Evolutionary conservation across 2,113 vertebrate genomes (phyloP), one percentile per base, ranked within the genome.

Genomic region (Ophthalmotilapia sp.): DNA sequence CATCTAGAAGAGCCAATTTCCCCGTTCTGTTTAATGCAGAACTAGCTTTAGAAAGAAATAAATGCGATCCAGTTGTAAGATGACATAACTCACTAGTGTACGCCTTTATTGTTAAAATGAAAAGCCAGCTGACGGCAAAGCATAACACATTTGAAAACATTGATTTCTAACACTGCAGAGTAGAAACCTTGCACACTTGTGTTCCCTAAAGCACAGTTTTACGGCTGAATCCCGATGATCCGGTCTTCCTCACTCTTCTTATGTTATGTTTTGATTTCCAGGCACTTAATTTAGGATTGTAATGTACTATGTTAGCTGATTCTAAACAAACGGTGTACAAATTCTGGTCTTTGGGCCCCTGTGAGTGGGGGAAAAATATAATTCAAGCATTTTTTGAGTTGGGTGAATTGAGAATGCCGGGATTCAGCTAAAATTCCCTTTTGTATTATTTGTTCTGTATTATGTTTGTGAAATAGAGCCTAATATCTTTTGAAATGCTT

Each of bases 161-260:
- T 49, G 15, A 49, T 77, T 77, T 51, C 2, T n/a, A 77, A 77
- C 17, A 77, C 26, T 77, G 42, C 15, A 6, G 7, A 60, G 10
- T 11, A 49, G 13, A 82, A 85, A 54, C 83, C 81, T 89, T 80
- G 70, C 11, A 45, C 19, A 17, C 36, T 45, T 68, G 42, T 86
- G 21, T 60, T 53, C 29, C 9, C 62, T 81, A 33, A 56, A 55
- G 13, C 68, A 79, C 31, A 17, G 21, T 81, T 84, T 82, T 53
- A 87, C 73, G 85, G 90, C 79, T 89, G 81, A 90, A 90, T 86
- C 86, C 84, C 21, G 75, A 26, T 70, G 15, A 77, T 42, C 80
- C 29, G 5, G 70, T 79, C 79, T 88, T 86, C 77, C 79, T 73
- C 8, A 4, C 17, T 51, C 58, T 51, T 73, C 7, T 77, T 47